These are phyloP conservation scores for Matsumurasca onukii DNA, from an alignment of 1,140 invertebrate species.

Conservation along the genomic window DNA sequence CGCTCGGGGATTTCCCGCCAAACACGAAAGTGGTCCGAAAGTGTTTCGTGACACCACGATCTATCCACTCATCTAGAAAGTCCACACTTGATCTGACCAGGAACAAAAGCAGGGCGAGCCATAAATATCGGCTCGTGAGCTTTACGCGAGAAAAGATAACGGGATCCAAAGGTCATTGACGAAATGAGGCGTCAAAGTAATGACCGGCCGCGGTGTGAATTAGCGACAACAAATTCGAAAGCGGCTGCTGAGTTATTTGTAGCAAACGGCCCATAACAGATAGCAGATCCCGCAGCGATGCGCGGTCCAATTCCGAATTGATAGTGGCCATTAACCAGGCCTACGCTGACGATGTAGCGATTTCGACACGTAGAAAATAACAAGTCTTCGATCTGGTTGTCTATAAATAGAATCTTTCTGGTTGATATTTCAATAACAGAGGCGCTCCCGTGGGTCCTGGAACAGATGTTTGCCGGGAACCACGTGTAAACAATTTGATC, in stretches of 20 bases:
- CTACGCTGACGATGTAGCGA: no score
- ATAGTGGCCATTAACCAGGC: constrained; percentile 11
- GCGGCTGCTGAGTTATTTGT: constrained; percentile 20
- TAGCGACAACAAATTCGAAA: background rate
- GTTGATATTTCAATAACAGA: no score
- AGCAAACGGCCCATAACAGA: constrained; percentile 11
- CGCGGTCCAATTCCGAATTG: constrained; percentile 1
- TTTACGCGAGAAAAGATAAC: background rate
- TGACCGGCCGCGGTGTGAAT: background rate
- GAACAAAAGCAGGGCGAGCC: background rate
- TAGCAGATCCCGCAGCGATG: background rate
- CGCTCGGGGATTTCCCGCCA: no score
- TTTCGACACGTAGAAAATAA: no score
- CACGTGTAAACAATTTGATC: no score
- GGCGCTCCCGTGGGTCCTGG: no score
- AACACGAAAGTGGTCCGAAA: no score
- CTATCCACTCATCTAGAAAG: constrained; percentile 4
- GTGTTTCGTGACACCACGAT: no score
- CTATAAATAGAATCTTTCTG: no score
- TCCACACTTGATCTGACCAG: constrained; percentile 9
- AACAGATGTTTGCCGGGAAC: no score
- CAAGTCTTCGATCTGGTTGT: no score
- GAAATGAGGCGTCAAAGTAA: constrained; percentile 16
- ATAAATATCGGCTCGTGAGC: constrained; percentile 15
- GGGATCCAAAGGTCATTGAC: background rate